Conservation (phyloP, 2,113 vertebrate species). For the Gadus chalcogrammus region DNA sequence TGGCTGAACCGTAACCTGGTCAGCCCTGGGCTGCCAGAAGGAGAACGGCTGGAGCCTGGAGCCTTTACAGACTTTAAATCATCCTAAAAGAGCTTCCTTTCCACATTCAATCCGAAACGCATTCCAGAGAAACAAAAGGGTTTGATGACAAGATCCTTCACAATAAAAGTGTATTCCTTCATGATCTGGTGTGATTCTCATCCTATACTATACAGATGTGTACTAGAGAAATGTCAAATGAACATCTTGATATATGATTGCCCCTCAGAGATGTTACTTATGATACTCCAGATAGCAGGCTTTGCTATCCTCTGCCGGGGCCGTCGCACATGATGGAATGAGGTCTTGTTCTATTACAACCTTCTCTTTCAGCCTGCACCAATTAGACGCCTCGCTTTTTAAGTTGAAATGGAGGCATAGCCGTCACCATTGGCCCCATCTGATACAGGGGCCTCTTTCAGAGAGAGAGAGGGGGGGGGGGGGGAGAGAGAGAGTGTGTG, state of each 20-base stretch:
- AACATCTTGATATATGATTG: too few species aligned
- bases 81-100: constrained; percentile 64
- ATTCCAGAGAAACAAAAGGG: constrained; percentile 51
- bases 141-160: too few species aligned
- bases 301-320: constrained; percentile 27
- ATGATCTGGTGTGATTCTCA: too few species aligned
- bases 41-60: constrained; percentile 79
- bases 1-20: constrained; percentile 87
- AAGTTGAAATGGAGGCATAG: constrained; percentile 65
- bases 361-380: constrained; percentile 30
- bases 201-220: too few species aligned
- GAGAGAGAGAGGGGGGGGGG: not conserved
- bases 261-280: too few species aligned
- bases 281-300: not conserved
- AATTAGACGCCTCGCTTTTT: constrained; percentile 61
- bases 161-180: too few species aligned
- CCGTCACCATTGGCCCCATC: constrained; percentile 50
- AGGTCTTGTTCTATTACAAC: constrained; percentile 45
- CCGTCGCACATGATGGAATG: too few species aligned
- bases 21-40: constrained; percentile 86
- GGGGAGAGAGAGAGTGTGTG: not conserved
- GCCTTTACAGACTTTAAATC: constrained; percentile 74
- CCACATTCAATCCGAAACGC: constrained; percentile 71
- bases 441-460: constrained; percentile 47
- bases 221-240: too few species aligned